Conservation (phyloP, 53 echinoderm and acorn worm species). For the Paracentrotus lividus region DNA sequence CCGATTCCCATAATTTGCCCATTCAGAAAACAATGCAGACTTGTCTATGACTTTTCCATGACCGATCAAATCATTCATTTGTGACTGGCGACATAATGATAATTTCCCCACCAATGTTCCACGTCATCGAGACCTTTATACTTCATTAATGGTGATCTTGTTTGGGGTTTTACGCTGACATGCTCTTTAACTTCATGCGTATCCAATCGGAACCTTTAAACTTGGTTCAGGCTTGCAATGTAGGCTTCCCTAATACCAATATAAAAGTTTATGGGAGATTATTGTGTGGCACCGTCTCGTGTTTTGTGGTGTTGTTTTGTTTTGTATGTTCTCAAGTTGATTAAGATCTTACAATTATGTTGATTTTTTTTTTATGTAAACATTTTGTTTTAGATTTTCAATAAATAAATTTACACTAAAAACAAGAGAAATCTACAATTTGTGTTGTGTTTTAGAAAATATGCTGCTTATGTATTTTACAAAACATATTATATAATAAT, state of each 20-base stretch:
- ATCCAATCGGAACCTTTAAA: neutral
- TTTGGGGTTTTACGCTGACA: conserved; percentile 31
- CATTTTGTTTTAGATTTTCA: too few species aligned
- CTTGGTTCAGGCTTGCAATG: neutral
- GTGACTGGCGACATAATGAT: conserved; percentile 36
- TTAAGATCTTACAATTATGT: too few species aligned
- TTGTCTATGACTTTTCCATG: conserved; percentile 50
- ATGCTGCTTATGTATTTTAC: too few species aligned
- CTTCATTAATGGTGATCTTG: conserved; percentile 33
- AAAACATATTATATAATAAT: too few species aligned
- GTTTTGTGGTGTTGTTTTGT: too few species aligned
- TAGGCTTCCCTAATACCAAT: neutral
- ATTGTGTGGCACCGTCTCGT: too few species aligned
- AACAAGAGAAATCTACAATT: too few species aligned
- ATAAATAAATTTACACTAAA: too few species aligned
- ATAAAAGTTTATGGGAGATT: too few species aligned
- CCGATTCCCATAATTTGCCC: neutral
- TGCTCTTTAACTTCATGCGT: neutral
- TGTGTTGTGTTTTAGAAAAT: too few species aligned
- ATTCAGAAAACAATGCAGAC: conserved; percentile 1
- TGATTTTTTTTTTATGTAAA: too few species aligned
- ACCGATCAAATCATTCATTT: conserved; percentile 39
- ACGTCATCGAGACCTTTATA: neutral
- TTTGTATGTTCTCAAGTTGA: too few species aligned
- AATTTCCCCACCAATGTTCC: conserved; percentile 52